Base-by-base conservation (phyloP, 2,888 invertebrate genomes). In the Phyllotreta cruciferae region DNA sequence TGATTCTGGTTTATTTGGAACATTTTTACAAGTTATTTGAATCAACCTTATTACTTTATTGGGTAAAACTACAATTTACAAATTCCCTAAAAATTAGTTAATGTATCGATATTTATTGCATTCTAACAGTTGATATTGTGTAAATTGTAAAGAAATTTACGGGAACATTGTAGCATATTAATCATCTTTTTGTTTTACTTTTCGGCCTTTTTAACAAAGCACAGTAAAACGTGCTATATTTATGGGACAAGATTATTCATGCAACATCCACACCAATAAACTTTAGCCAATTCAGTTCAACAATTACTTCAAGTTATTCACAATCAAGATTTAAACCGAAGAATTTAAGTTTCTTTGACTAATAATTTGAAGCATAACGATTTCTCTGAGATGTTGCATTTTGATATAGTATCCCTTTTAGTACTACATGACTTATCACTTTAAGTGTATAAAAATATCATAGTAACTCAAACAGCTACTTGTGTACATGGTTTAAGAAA, bases 391-490 rank as follows among this genome's bases (percentile, higher is more conserved):
- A 52, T 37, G 14, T 58, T 60, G 52, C 52, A 52, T 47, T 44
- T 24, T 42, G 36, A 37, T 50, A 13, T 50, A 34, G 13, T n/a
- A 44, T 37, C 13, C 11, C 44, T 41, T 49, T 1, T 4, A 24
- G 24, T 24, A 24, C 24, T 53, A 44, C 53, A 60, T 52, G 53
- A 52, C 50, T 58, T 57, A 49, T 41, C 38, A 36, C 38, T 37
- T 62, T 58, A 49, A 50, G 49, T 62, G 50, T 60, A 58, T 62
- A 65, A 64, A 62, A 65, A 65, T 65, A 65, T 65, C 24, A 24
- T 24, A 24, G 24, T 55, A 65, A 65, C 65, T 47, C 58, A 65
- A 65, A 65, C 65, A 62, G 62, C 62, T 62, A 65, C 61, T 62
- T 55, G 54, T 38, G 42, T 62, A 62, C 54, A 64, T 58, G 24